Evolutionary conservation across 2,888 invertebrate species (phyloP).

Genomic region (Bibio marci): DNA sequence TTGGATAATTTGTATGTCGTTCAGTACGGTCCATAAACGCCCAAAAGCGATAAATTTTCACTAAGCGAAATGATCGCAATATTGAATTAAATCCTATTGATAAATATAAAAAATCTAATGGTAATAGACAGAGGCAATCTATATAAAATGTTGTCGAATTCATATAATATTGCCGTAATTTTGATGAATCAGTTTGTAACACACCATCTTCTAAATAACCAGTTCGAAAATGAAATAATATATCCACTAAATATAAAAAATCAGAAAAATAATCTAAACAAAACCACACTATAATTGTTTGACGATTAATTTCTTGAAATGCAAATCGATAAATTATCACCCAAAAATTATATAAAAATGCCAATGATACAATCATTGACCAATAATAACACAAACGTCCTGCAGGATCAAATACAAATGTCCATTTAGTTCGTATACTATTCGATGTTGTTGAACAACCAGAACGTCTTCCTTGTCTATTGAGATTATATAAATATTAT

Average conservation of each 20-base stretch:
- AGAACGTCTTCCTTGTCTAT: slow-evolving; percentile 14
- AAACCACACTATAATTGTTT: slow-evolving; percentile 88
- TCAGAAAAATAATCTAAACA: slow-evolving; percentile 93
- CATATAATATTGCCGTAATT: slow-evolving; percentile 92
- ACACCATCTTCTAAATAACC: slow-evolving; percentile 97
- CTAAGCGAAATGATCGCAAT: slow-evolving; percentile 84
- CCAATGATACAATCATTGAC: slow-evolving; percentile 88
- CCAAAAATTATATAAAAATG: slow-evolving; percentile 95
- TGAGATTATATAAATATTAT: slow-evolving; percentile 4
- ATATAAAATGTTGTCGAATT: slow-evolving; percentile 95
- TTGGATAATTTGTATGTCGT: slow-evolving; percentile 96
- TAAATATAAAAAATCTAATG: slow-evolving; percentile 93
- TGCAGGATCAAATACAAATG: slow-evolving; percentile 96
- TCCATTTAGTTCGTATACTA: slow-evolving; percentile 43
- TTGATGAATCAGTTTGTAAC: slow-evolving; percentile 85
- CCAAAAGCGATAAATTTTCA: slow-evolving; percentile 97
- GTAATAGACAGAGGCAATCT: slow-evolving; percentile 93
- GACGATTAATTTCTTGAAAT: slow-evolving; percentile 92
- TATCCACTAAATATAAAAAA: slow-evolving; percentile 89
- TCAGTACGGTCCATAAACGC: slow-evolving; percentile 97
- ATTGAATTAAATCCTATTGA: slow-evolving; percentile 96
- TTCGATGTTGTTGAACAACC: slow-evolving; percentile 11
- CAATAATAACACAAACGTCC: slow-evolving; percentile 92
- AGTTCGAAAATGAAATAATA: slow-evolving; percentile 92
- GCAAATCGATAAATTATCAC: slow-evolving; percentile 97